Base-by-base conservation (phyloP, 2,797 vertebrate species). In the Cynodonichthys magdalenae region DNA sequence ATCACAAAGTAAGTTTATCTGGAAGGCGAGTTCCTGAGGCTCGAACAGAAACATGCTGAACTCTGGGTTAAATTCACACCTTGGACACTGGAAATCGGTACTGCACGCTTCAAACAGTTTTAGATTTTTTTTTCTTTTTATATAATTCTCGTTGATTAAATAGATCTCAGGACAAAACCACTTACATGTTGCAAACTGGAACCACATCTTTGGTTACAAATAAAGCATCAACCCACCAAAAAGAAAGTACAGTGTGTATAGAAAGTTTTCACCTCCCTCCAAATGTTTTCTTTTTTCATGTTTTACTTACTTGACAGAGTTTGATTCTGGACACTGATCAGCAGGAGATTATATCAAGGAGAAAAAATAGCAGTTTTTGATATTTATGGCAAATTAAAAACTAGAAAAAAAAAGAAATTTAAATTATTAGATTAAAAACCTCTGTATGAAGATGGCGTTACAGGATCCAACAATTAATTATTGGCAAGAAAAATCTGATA, bases 141-240 rank as follows among this genome's bases (percentile, higher is more conserved):
- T 18, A 11, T 75, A 80, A 82, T 63, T 71, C 42, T 65, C 59
- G 54, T 69, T 65, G 71, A 81, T 79, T 86, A 82, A 82, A 87
- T 87, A 84, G 74, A 86, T 75, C 18, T 82, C 72, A 79, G 64
- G 75, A 82, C 72, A 83, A 85, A 88, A 87, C 70, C 77, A 85
- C 71, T 69, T 69, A 76, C 67, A 85, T 74, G 79, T 81, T 75
- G 69, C 78, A 83, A 85, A 84, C 80, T 81, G 71, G 79, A 89
- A 90, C 88, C 86, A 90, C 80, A 65, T 92, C 89, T 92, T 92
- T 90, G 88, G 89, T 89, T 89, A 89, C 83, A 87, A 89, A 90
- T 88, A 87, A 89, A 90, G 85, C 87, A 85, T 83, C 69, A 63
- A 73, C 48, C 46, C 64, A 52, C 60, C 55, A 56, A 68, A 74